phyloP scores from a whole-genome alignment of 1,140 invertebrate species.

The Arion vulgaris region DNA sequence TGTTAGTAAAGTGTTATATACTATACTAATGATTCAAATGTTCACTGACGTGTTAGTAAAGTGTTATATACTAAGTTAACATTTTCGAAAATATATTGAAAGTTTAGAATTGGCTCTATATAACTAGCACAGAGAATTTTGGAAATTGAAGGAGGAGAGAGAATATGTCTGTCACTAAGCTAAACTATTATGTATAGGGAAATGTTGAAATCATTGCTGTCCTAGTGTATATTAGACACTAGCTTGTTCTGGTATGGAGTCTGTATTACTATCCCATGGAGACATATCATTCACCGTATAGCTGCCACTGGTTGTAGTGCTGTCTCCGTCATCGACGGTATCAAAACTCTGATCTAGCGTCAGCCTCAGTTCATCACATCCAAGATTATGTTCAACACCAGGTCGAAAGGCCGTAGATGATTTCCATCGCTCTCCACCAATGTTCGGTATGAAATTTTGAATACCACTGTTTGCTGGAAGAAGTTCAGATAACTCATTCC shows the following conservation, averaged over 20 bases:
- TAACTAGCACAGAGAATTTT: too few relatives aligned
- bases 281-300: constrained; percentile 35
- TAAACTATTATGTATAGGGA: too few relatives aligned
- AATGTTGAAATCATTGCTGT: background rate
- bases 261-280: background rate
- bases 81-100: too few relatives aligned
- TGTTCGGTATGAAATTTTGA: background rate
- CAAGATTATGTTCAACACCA: background rate
- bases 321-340: constrained; percentile 42
- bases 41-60: too few relatives aligned
- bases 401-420: background rate
- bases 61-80: too few relatives aligned
- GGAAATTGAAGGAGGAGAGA: too few relatives aligned
- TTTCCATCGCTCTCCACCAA: background rate
- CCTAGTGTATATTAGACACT: too few relatives aligned
- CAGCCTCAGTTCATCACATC: constrained; percentile 13
- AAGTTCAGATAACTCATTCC: constrained; percentile 23
- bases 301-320: constrained; percentile 41
- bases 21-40: too few relatives aligned
- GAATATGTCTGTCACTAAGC: too few relatives aligned
- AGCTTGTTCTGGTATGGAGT: constrained; percentile 26
- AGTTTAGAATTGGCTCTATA: too few relatives aligned
- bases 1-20: too few relatives aligned
- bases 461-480: background rate
- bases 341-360: constrained; percentile 40